Conservation (phyloP, 2,797 vertebrate genomes). For the Mormyrops attenuatus region DNA sequence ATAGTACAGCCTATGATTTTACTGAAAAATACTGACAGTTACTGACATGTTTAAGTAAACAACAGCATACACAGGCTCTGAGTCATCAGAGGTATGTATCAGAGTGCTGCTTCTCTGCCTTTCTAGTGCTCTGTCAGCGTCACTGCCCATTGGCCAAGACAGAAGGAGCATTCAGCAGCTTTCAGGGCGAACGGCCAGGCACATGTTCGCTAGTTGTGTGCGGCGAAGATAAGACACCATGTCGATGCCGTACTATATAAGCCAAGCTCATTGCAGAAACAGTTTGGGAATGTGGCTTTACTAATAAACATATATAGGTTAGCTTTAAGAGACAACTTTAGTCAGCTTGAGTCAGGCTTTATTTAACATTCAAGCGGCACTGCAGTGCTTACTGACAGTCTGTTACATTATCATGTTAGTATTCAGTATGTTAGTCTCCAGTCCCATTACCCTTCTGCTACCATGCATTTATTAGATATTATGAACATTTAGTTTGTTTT, state of each 20-base stretch:
- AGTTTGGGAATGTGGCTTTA: neutral
- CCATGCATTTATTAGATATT: conserved; percentile 2
- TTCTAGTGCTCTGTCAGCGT: neutral
- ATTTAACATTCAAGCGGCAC: neutral
- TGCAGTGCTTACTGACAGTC: conserved; percentile 1
- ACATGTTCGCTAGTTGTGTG: neutral
- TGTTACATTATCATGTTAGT: conserved; percentile 13
- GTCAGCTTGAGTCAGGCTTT: neutral
- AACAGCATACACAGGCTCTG: neutral
- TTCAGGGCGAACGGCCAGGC: neutral
- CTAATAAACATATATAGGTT: neutral
- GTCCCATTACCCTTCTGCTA: conserved; percentile 4
- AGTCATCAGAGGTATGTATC: neutral
- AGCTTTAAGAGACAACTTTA: neutral
- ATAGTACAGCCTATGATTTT: neutral
- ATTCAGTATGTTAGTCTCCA: neutral
- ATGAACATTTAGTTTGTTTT: conserved; percentile 3
- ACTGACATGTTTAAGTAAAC: neutral
- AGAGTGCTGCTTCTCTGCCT: neutral
- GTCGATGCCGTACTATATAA: neutral
- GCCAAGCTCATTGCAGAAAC: neutral
- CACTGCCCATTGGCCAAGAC: neutral
- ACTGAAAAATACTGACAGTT: neutral
- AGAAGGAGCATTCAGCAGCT: neutral
- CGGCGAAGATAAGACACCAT: neutral